phyloP scores from a whole-genome alignment of 2,113 vertebrate species.

The Paramisgurnus dabryanus region DNA sequence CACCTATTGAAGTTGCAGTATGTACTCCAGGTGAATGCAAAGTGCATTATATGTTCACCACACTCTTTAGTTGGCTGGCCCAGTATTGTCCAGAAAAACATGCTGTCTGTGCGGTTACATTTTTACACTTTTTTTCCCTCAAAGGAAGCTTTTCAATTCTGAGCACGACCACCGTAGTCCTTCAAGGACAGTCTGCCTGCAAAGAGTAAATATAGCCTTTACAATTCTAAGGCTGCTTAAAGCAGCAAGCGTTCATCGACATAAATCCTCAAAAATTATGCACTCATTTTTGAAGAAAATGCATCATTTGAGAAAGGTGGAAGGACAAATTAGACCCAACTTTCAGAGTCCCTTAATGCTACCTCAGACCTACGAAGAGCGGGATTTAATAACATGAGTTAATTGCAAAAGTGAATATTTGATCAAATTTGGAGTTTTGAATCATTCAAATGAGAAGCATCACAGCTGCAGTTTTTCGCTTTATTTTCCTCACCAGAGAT shows the following conservation, averaged over 20 bases:
- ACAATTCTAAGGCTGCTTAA: constrained; percentile 40
- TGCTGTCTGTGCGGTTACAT: not conserved
- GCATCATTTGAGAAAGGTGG: not conserved
- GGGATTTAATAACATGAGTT: not conserved
- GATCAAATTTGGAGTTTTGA: not conserved
- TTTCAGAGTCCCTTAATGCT: not conserved
- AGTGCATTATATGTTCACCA: not conserved
- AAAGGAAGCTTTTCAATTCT: constrained; percentile 36
- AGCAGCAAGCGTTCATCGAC: not conserved
- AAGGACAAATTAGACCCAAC: not conserved
- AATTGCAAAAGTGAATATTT: constrained; percentile 2
- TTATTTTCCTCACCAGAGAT: constrained; percentile 23
- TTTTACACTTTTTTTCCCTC: not conserved
- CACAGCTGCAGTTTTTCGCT: constrained; percentile 1
- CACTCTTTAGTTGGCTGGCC: constrained; percentile 9
- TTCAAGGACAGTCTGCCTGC: constrained; percentile 40
- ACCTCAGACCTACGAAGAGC: not conserved
- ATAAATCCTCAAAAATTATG: constrained; percentile 19
- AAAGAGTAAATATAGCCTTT: constrained; percentile 51
- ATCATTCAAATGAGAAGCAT: constrained; percentile 5
- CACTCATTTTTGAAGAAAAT: constrained; percentile 4
- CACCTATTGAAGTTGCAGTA: not conserved
- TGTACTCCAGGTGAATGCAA: not conserved
- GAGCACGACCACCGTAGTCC: constrained; percentile 33
- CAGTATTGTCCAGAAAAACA: not conserved